Conservation (phyloP, 2,797 vertebrate genomes). For the Rhynchotus rufescens region DNA sequence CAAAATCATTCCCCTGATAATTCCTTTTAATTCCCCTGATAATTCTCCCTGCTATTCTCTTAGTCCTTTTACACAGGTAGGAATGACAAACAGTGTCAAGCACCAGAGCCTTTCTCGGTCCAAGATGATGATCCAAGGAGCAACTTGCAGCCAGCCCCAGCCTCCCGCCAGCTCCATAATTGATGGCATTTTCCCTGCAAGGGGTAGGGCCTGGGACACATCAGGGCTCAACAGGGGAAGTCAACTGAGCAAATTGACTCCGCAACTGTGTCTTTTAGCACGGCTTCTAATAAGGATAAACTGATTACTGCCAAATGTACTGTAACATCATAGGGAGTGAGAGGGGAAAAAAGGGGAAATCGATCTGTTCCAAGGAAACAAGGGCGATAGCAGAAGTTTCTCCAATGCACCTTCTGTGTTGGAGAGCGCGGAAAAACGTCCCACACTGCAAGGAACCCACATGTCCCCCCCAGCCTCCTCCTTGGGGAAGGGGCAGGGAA, state of each 20-base stretch:
- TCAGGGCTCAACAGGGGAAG: conserved; percentile 77
- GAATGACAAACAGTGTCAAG: conserved; percentile 81
- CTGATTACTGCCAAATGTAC: conserved; percentile 83
- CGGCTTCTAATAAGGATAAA: conserved; percentile 82
- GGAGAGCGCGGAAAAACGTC: conserved; percentile 3
- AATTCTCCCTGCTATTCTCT: conserved; percentile 71
- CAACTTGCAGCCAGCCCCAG: conserved; percentile 84
- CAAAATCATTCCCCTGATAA: conserved; percentile 12
- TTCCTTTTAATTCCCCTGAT: conserved; percentile 48
- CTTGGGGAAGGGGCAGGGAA: not conserved
- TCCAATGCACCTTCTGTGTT: not conserved
- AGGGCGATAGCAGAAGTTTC: conserved; percentile 28
- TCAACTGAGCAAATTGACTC: conserved; percentile 85
- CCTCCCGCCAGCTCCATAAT: conserved; percentile 89
- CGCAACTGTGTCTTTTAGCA: conserved; percentile 87
- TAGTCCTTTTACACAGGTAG: conserved; percentile 70
- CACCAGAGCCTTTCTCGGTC: conserved; percentile 74
- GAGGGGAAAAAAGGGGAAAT: not conserved
- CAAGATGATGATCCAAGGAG: conserved; percentile 87
- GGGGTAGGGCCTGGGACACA: conserved; percentile 85
- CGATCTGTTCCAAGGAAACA: conserved; percentile 48
- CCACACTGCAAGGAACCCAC: too few species aligned
- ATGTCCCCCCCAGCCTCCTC: too few species aligned
- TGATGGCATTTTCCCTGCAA: conserved; percentile 96
- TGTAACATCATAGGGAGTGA: conserved; percentile 26